phyloP scores from a whole-genome alignment of 1,140 invertebrate species.

The Drosophila aff. region DNA sequence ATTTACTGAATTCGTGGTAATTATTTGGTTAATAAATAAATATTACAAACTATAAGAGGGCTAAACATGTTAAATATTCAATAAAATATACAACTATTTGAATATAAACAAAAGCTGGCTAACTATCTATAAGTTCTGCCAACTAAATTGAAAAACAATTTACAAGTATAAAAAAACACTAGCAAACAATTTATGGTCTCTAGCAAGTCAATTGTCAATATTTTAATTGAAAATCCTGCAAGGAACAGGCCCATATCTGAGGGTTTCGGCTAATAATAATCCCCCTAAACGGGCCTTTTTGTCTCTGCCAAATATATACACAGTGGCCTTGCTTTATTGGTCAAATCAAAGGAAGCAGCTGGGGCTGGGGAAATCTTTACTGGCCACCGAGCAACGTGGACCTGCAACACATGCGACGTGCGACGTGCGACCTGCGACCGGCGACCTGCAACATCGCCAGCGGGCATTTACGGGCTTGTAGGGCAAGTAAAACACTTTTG shows the following conservation, averaged over 20 bases:
- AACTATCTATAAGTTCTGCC: too few species aligned
- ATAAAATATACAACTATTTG: too few species aligned
- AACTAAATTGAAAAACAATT: neutral
- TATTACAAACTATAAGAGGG: neutral
- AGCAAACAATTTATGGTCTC: neutral
- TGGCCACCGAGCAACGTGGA: neutral
- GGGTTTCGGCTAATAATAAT: neutral
- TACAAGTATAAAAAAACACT: neutral
- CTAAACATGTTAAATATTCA: too few species aligned
- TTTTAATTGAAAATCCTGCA: neutral
- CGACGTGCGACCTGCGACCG: conserved; percentile 3
- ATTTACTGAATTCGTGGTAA: too few species aligned
- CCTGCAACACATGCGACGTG: conserved; percentile 16
- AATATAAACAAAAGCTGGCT: too few species aligned
- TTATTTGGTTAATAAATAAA: neutral
- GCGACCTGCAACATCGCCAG: conserved; percentile 37
- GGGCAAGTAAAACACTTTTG: conserved; percentile 82
- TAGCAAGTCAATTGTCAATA: neutral
- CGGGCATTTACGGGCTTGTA: conserved; percentile 67
- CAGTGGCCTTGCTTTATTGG: conserved; percentile 7
- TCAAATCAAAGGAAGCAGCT: conserved; percentile 17
- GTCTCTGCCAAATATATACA: neutral
- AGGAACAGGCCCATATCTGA: neutral
- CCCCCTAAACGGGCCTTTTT: neutral
- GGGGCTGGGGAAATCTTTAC: neutral